These are phyloP conservation scores for Cydia amplana DNA, from an alignment of 1,140 invertebrate genomes.

Conservation along the genomic window DNA sequence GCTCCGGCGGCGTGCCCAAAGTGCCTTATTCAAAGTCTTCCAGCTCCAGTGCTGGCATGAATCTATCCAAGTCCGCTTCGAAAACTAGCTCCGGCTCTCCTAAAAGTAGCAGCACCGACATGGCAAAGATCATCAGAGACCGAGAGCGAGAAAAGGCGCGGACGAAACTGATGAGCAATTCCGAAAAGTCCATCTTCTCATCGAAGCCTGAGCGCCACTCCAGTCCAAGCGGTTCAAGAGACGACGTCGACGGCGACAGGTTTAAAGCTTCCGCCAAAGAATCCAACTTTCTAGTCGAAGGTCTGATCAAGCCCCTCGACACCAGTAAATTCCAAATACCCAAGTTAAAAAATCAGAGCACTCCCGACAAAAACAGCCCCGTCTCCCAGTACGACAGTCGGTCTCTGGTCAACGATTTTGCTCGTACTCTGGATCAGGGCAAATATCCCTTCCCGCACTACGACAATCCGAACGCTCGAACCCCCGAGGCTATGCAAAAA, in stretches of 20 bases:
- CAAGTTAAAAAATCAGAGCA: slow-evolving; percentile 81
- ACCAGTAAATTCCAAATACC: slow-evolving; percentile 92
- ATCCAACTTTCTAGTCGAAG: slow-evolving; percentile 83
- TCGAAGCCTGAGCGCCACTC: slow-evolving; percentile 83
- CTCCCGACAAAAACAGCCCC: slow-evolving; percentile 70
- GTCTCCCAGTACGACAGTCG: slow-evolving; percentile 69
- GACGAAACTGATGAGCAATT: slow-evolving; percentile 76
- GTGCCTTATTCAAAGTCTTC: slow-evolving; percentile 81
- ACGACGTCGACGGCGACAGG: slow-evolving; percentile 82
- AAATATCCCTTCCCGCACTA: slow-evolving; percentile 72
- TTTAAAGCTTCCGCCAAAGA: slow-evolving; percentile 80
- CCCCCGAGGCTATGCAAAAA: slow-evolving; percentile 63
- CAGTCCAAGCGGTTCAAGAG: slow-evolving; percentile 81
- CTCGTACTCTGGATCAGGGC: slow-evolving; percentile 62
- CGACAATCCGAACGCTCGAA: slow-evolving; percentile 59
- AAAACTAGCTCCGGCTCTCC: slow-evolving; percentile 77
- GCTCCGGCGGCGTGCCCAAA: slow-evolving; percentile 69
- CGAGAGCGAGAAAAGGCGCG: slow-evolving; percentile 72
- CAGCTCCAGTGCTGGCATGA: slow-evolving; percentile 78
- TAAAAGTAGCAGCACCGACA: slow-evolving; percentile 72
- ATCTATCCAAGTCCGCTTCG: slow-evolving; percentile 77
- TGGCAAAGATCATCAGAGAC: slow-evolving; percentile 74
- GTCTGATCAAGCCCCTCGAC: slow-evolving; percentile 88
- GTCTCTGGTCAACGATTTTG: slow-evolving; percentile 71
- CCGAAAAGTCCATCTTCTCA: slow-evolving; percentile 84